These are phyloP conservation scores for Ylistrum balloti DNA, from an alignment of 1,140 invertebrate species.

Conservation along the genomic window DNA sequence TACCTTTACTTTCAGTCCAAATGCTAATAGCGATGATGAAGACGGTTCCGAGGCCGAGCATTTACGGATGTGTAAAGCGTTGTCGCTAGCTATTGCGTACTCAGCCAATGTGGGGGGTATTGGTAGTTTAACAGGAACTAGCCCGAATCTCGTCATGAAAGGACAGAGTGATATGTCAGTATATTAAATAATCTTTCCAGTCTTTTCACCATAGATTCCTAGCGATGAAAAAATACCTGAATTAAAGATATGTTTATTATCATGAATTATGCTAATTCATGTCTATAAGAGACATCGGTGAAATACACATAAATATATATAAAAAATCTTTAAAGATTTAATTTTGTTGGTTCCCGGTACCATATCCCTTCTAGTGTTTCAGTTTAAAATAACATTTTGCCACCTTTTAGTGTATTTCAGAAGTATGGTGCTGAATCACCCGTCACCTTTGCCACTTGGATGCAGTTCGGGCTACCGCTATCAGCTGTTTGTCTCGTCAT, in stretches of 20 bases:
- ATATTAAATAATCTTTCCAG: no score
- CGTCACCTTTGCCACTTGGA: slow-evolving; percentile 82
- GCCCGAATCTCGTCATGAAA: slow-evolving; percentile 92
- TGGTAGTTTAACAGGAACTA: slow-evolving; percentile 93
- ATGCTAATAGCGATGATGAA: neutral
- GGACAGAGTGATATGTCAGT: slow-evolving; percentile 72
- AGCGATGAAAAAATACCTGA: no score
- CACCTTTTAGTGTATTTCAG: slow-evolving; percentile 60
- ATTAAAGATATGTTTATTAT: no score
- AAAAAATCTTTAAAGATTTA: no score
- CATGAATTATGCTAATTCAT: no score
- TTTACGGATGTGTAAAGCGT: slow-evolving; percentile 72
- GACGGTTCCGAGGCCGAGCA: slow-evolving; percentile 55
- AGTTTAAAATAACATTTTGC: no score
- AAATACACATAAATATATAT: no score
- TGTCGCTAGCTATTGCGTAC: slow-evolving; percentile 89
- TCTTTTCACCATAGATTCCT: no score
- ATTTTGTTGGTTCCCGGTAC: no score
- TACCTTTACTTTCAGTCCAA: neutral
- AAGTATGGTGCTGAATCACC: slow-evolving; percentile 61
- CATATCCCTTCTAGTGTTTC: no score
- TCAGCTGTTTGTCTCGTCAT: slow-evolving; percentile 78
- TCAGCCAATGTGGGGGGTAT: slow-evolving; percentile 92
- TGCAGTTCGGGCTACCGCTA: slow-evolving; percentile 81
- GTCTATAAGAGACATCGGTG: no score